These are phyloP conservation scores for Laothoe populi DNA, from an alignment of 2,888 invertebrate species.

Conservation along the genomic window DNA sequence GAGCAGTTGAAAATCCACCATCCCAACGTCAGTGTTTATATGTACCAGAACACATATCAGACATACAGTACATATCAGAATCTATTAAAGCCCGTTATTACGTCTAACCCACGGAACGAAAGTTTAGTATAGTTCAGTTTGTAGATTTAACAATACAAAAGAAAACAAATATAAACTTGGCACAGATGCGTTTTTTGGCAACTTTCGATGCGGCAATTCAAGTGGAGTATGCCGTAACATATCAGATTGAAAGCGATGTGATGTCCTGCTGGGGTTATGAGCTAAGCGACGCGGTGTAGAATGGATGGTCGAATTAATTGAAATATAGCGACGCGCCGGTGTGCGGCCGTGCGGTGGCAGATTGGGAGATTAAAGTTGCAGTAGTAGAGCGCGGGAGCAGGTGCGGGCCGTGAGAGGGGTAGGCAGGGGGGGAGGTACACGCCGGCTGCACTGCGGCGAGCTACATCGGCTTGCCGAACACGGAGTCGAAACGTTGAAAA, in stretches of 20 bases:
- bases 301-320: slow-evolving; percentile 81
- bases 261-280: slow-evolving; percentile 58
- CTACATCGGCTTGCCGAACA: slow-evolving; percentile 72
- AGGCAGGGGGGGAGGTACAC: slow-evolving; percentile 37
- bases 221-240: slow-evolving; percentile 49
- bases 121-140: neutral
- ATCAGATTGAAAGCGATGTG: slow-evolving; percentile 43
- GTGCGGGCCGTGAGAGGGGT: slow-evolving; percentile 52
- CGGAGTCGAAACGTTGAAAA: slow-evolving; percentile 78
- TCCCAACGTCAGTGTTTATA: neutral
- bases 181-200: neutral
- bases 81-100: neutral
- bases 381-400: slow-evolving; percentile 69
- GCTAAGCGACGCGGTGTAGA: slow-evolving; percentile 68
- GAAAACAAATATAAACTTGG: neutral
- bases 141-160: neutral
- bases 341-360: slow-evolving; percentile 73
- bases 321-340: slow-evolving; percentile 78
- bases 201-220: slow-evolving; percentile 39
- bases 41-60: neutral
- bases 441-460: slow-evolving; percentile 58
- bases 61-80: neutral
- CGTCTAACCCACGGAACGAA: neutral
- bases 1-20: neutral
- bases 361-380: slow-evolving; percentile 81